phyloP scores from a whole-genome alignment of 2,888 invertebrate genomes.

The Euspilapteryx auroguttella region DNA sequence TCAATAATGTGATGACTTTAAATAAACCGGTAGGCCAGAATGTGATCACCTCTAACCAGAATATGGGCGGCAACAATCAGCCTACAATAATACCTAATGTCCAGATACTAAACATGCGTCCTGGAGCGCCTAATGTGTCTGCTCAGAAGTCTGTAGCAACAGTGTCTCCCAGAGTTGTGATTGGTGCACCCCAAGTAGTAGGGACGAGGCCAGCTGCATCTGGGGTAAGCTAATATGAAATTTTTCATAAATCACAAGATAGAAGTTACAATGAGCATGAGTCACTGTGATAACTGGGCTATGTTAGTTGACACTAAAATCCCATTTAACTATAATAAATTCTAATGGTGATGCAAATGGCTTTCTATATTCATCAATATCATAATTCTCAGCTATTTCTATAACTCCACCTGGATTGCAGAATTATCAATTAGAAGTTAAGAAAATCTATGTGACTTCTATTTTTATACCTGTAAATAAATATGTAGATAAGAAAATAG shows the following conservation, averaged over 20 bases:
- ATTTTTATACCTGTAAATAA: too few species aligned
- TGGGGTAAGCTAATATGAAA: slow-evolving; percentile 58
- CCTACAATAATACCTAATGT: slow-evolving; percentile 73
- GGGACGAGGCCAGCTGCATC: slow-evolving; percentile 81
- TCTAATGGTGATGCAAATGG: too few species aligned
- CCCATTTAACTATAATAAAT: too few species aligned
- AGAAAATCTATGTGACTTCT: too few species aligned
- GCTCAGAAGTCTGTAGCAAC: slow-evolving; percentile 77
- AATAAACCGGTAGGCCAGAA: slow-evolving; percentile 60
- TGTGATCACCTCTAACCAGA: slow-evolving; percentile 60
- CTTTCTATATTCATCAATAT: too few species aligned
- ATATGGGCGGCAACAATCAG: slow-evolving; percentile 63
- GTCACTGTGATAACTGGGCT: too few species aligned
- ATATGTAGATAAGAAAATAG: too few species aligned
- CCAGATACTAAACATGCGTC: slow-evolving; percentile 84
- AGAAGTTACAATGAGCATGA: neutral
- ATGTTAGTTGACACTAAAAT: too few species aligned
- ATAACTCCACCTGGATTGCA: too few species aligned
- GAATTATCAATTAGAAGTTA: too few species aligned
- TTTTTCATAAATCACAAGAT: neutral
- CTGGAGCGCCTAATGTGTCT: slow-evolving; percentile 67
- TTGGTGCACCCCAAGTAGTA: slow-evolving; percentile 80
- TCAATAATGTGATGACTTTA: slow-evolving; percentile 67
- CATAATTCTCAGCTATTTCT: too few species aligned
- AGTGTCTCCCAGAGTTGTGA: slow-evolving; percentile 80